These are phyloP conservation scores for Crambe crambe DNA, from an alignment of 37 sponge, comb jelly and placozoan genomes.

Conservation along the genomic window DNA sequence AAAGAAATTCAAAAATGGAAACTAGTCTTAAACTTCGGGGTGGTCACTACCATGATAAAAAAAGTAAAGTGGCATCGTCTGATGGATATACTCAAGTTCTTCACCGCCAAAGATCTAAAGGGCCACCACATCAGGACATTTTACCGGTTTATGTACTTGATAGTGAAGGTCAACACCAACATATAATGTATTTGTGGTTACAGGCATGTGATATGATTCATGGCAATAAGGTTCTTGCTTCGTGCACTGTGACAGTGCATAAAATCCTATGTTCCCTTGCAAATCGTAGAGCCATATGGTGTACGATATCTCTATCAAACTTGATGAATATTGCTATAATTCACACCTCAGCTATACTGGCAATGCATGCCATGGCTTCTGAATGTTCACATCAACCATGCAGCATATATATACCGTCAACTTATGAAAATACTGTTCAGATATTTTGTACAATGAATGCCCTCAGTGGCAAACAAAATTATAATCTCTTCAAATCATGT, in stretches of 20 bases:
- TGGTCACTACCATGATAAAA: not conserved
- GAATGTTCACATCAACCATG: slow-evolving; percentile 1
- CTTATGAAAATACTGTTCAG: slow-evolving; percentile 24
- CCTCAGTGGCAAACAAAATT: slow-evolving; percentile 4
- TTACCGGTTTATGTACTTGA: not conserved
- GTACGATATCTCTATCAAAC: slow-evolving; percentile 25
- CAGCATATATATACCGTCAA: not conserved
- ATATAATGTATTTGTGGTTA: slow-evolving; percentile 11
- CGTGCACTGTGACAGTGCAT: slow-evolving; percentile 18
- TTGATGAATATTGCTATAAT: slow-evolving; percentile 15
- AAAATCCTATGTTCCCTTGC: not conserved
- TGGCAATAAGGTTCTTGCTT: not conserved
- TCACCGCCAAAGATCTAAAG: no score
- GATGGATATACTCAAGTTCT: no score
- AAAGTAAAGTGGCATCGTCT: no score
- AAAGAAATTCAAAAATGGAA: not conserved
- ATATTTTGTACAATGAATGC: slow-evolving; percentile 29
- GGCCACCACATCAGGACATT: no score
- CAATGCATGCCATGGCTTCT: not conserved
- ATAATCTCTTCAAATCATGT: slow-evolving; percentile 16
- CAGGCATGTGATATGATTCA: slow-evolving; percentile 2
- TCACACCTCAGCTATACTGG: slow-evolving; percentile 15
- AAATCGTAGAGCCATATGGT: not conserved
- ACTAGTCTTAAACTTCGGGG: no score
- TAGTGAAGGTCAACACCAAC: not conserved